phyloP scores from a whole-genome alignment of 1,140 invertebrate species.

The Metaphire vulgaris region DNA sequence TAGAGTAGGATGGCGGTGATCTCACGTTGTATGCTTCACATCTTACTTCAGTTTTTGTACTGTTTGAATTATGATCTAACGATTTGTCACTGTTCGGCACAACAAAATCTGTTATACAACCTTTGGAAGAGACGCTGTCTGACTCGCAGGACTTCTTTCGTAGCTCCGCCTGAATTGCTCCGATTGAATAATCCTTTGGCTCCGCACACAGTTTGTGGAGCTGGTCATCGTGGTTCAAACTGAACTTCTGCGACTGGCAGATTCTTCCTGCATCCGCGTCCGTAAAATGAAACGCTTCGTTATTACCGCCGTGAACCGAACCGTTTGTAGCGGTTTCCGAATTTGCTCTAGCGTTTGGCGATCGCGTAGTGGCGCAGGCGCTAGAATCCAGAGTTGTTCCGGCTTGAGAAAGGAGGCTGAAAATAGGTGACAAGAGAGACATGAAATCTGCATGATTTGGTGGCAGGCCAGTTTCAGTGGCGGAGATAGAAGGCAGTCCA shows the following conservation, averaged over 20 bases:
- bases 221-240: not conserved
- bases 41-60: not conserved
- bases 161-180: not conserved
- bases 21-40: not conserved
- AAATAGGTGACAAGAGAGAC: not conserved
- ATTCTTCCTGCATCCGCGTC: not conserved
- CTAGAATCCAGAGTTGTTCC: not conserved
- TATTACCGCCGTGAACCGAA: not conserved
- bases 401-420: not conserved
- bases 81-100: not conserved
- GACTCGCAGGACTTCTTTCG: not conserved
- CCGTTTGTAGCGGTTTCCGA: not conserved
- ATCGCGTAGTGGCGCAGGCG: too few species aligned
- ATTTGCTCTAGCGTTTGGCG: not conserved
- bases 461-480: not conserved
- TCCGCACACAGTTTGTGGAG: not conserved
- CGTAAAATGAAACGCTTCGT: not conserved
- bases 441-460: not conserved
- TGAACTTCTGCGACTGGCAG: not conserved
- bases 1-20: not conserved
- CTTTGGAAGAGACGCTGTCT: not conserved
- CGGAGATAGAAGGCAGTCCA: not conserved
- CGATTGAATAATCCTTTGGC: not conserved
- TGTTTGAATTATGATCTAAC: not conserved
- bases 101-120: not conserved